Evolutionary conservation across 2,888 invertebrate genomes (phyloP).

Genomic region (Epinotia ramella): DNA sequence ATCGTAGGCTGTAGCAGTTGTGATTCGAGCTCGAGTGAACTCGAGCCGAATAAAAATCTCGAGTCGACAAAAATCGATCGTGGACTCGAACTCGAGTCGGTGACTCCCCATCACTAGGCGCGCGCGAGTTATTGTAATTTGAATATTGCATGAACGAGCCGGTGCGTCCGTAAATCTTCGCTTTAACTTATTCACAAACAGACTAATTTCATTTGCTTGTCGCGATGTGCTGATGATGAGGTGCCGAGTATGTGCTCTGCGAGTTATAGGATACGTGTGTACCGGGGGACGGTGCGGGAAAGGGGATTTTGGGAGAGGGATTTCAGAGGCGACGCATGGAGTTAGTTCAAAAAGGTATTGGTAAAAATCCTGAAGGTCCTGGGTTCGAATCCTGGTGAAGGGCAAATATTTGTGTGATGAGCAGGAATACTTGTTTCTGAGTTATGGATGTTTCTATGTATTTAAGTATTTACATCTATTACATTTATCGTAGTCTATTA

Average conservation of each 20-base stretch:
- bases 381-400: too few species aligned
- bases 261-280: background rate
- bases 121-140: slow-evolving; percentile 32
- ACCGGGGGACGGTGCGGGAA: background rate
- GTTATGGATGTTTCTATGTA: too few species aligned
- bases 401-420: too few species aligned
- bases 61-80: too few species aligned
- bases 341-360: background rate
- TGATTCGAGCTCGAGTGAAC: background rate
- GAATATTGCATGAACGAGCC: slow-evolving; percentile 41
- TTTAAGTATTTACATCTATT: too few species aligned
- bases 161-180: slow-evolving; percentile 27
- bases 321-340: background rate
- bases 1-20: background rate
- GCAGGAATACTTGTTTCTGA: too few species aligned
- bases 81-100: background rate
- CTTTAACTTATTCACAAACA: slow-evolving; percentile 41
- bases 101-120: background rate
- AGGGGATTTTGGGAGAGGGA: background rate
- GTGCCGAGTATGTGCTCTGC: background rate
- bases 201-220: slow-evolving; percentile 42
- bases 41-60: background rate
- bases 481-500: too few species aligned
- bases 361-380: too few species aligned
- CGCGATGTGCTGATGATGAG: slow-evolving; percentile 20